phyloP scores from a whole-genome alignment of 2,888 invertebrate species.

The Lasioglossum morio region DNA sequence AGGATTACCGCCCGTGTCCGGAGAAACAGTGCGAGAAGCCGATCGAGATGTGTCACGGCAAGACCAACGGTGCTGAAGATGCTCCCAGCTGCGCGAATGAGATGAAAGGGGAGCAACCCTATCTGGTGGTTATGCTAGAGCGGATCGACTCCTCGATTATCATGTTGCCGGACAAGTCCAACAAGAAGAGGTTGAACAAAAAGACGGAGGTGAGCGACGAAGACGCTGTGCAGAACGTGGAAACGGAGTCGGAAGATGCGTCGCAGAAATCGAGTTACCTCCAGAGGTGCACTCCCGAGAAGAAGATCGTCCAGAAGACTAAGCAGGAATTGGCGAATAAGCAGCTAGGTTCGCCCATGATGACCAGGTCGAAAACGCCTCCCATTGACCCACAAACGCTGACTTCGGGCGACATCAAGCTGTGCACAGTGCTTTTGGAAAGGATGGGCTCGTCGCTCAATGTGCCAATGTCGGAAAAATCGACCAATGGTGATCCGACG shows the following conservation, averaged over 20 bases:
- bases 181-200: not conserved
- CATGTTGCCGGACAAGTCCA: not conserved
- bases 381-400: not conserved
- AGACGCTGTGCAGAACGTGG: not conserved
- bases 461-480: no score
- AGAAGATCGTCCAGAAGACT: not conserved
- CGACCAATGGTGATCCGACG: not conserved
- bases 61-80: not conserved
- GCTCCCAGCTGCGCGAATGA: not conserved
- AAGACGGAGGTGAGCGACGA: not conserved
- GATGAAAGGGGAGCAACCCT: not conserved
- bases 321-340: not conserved
- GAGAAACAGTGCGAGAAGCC: constrained; percentile 55
- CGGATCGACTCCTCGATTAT: constrained; percentile 64
- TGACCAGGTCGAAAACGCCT: not conserved
- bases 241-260: not conserved
- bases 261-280: not conserved
- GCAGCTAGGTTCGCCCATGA: not conserved
- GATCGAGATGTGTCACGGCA: constrained; percentile 4
- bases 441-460: not conserved
- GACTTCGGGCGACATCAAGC: not conserved
- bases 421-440: constrained; percentile 3
- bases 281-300: not conserved
- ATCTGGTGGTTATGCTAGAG: constrained; percentile 73
- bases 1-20: constrained; percentile 20